phyloP scores from a whole-genome alignment of 2,888 invertebrate species.

The Hirtodrosophila trivittata region DNA sequence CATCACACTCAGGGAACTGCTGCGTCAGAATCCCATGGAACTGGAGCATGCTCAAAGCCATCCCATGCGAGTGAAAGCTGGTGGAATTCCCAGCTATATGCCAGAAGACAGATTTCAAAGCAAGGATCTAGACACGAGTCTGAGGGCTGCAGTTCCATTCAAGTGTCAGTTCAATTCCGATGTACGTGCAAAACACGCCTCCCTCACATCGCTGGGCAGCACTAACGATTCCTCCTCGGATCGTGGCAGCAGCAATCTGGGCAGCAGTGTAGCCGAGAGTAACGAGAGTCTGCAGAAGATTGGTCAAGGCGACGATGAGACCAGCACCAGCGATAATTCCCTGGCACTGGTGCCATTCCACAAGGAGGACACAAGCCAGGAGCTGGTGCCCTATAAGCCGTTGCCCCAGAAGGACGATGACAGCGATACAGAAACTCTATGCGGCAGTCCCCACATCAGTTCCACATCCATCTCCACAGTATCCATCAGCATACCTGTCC shows the following conservation, averaged over 20 bases:
- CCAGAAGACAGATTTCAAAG: neutral
- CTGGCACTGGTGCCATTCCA: slow-evolving; percentile 46
- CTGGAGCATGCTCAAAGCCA: neutral
- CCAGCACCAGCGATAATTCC: slow-evolving; percentile 14
- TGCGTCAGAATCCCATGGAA: slow-evolving; percentile 16
- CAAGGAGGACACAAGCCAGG: slow-evolving; percentile 14
- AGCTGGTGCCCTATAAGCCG: slow-evolving; percentile 25
- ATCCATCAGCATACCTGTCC: slow-evolving; percentile 51
- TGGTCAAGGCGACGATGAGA: slow-evolving; percentile 11
- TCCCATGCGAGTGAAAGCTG: slow-evolving; percentile 50
- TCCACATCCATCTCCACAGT: slow-evolving; percentile 23
- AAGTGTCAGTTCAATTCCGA: too few relatives aligned
- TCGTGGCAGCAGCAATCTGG: neutral
- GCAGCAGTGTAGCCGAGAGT: neutral
- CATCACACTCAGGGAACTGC: slow-evolving; percentile 32
- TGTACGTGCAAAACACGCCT: too few relatives aligned
- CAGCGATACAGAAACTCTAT: slow-evolving; percentile 26
- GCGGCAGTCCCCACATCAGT: neutral
- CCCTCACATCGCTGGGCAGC: too few relatives aligned
- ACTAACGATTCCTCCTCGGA: too few relatives aligned
- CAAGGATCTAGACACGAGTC: neutral
- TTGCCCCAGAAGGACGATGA: neutral
- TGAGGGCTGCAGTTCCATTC: neutral
- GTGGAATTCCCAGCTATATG: slow-evolving; percentile 17
- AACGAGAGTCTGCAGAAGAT: neutral